Evolutionary conservation across 2,888 invertebrate species (phyloP).

Genomic region (Harmothoe impar): DNA sequence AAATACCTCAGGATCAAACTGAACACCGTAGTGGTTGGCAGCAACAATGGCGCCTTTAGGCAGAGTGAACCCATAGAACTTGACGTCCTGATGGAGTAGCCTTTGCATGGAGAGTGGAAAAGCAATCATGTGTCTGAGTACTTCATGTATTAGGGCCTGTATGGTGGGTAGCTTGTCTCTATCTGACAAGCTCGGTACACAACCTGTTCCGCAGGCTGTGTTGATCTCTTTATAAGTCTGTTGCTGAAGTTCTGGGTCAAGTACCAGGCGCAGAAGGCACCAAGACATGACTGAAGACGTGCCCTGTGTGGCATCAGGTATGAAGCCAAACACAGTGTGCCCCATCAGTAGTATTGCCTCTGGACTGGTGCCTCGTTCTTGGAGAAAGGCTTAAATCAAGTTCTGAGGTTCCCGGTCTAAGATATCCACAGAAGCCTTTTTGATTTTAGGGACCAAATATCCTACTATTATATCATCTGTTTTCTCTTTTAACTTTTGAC

Average conservation of each 20-base stretch:
- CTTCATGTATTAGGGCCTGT: background rate
- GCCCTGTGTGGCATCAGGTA: conserved; percentile 16
- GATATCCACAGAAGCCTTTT: background rate
- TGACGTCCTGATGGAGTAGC: background rate
- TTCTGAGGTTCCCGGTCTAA: no score
- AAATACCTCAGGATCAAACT: background rate
- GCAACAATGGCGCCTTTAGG: no score
- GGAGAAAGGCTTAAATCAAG: background rate
- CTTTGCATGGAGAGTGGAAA: background rate
- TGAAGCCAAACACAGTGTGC: background rate
- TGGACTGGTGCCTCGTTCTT: background rate
- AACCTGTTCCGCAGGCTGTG: background rate
- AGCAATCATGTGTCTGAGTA: background rate
- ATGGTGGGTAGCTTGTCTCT: background rate
- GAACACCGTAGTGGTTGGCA: background rate
- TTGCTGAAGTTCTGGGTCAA: background rate
- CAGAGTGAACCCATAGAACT: background rate
- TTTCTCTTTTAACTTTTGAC: background rate
- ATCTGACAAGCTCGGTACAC: background rate
- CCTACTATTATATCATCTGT: background rate
- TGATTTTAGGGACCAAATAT: background rate
- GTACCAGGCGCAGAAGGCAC: background rate
- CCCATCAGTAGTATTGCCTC: background rate
- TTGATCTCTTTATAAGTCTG: background rate
- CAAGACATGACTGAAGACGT: background rate